Evolutionary conservation across 1,140 invertebrate species (phyloP).

Genomic region (Octopus sinensis): DNA sequence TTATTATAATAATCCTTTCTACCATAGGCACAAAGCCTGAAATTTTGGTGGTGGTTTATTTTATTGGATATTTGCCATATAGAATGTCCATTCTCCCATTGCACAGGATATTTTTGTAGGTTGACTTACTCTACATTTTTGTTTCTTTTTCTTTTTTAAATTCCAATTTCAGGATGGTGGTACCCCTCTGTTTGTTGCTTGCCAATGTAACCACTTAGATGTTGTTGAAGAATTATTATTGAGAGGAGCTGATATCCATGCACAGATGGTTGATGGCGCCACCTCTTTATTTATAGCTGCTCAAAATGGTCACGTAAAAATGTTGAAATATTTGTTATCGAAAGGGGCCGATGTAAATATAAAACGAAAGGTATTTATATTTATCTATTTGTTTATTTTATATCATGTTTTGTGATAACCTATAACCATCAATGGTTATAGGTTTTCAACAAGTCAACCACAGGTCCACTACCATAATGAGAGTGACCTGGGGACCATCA

Average conservation of each 20-base stretch:
- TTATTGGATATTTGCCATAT: too few relatives aligned
- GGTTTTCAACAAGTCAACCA: too few relatives aligned
- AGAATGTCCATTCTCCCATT: background rate
- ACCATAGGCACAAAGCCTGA: too few relatives aligned
- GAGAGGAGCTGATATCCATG: constrained; percentile 77
- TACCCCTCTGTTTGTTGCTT: constrained; percentile 85
- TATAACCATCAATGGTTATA: too few relatives aligned
- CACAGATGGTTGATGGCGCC: constrained; percentile 68
- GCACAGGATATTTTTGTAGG: background rate
- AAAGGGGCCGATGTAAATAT: constrained; percentile 53
- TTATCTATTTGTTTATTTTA: too few relatives aligned
- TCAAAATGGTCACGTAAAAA: constrained; percentile 56
- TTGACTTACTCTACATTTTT: background rate
- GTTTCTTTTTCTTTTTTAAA: constrained; percentile 7
- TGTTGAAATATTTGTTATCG: constrained; percentile 49
- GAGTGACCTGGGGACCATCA: too few relatives aligned
- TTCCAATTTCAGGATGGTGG: constrained; percentile 74
- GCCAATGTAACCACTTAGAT: constrained; percentile 84
- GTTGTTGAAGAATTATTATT: constrained; percentile 78
- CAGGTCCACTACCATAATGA: too few relatives aligned
- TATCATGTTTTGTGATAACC: too few relatives aligned
- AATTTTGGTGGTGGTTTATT: too few relatives aligned
- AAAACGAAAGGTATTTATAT: constrained; percentile 44
- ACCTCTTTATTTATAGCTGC: constrained; percentile 55
- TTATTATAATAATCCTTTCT: too few relatives aligned